A percentile compares a stretch with the other conserved stretches of the same genome.
phyloP scores from a whole-genome alignment of 2,888 invertebrate genomes.

The Oscheius sp. region DNA sequence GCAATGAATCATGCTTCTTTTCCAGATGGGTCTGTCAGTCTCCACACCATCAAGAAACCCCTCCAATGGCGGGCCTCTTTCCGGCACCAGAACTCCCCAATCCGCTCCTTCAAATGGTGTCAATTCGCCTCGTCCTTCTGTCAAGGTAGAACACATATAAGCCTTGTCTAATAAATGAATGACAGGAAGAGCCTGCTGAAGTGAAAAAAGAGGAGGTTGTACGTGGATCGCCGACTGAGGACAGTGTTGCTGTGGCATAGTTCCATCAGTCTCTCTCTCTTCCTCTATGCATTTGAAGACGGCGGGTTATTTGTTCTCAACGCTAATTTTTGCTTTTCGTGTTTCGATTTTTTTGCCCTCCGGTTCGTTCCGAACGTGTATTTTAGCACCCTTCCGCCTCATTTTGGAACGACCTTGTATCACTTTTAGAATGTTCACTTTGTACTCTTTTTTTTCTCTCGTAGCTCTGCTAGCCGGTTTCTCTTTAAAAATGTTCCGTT shows the following conservation, averaged over 20 bases:
- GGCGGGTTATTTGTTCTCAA: conserved; percentile 28
- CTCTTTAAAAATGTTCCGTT: conserved; percentile 26
- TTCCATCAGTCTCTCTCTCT: neutral
- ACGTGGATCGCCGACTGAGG: conserved; percentile 36
- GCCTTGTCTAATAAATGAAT: neutral
- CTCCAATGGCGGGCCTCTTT: conserved; percentile 44
- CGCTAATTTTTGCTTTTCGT: conserved; percentile 13
- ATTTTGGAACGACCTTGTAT: conserved; percentile 7
- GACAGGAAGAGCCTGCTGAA: conserved; percentile 21
- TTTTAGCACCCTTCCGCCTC: neutral
- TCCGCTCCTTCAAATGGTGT: conserved; percentile 36
- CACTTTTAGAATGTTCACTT: conserved; percentile 19
- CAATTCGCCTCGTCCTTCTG: conserved; percentile 48
- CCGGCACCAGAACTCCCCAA: conserved; percentile 49
- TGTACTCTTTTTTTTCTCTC: neutral
- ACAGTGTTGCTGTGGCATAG: conserved; percentile 52
- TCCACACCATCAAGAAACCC: conserved; percentile 52
- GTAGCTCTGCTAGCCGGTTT: conserved; percentile 23
- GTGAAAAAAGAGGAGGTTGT: conserved; percentile 20
- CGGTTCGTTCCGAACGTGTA: conserved; percentile 14
- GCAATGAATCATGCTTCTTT: no score
- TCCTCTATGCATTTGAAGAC: neutral
- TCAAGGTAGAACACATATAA: conserved; percentile 7
- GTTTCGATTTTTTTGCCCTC: conserved; percentile 11
- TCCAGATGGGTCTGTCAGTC: conserved; percentile 38